Evolutionary conservation across 2,888 invertebrate species (phyloP), one percentile per base, ranked within the genome.

Genomic region (Ctena decussata): DNA sequence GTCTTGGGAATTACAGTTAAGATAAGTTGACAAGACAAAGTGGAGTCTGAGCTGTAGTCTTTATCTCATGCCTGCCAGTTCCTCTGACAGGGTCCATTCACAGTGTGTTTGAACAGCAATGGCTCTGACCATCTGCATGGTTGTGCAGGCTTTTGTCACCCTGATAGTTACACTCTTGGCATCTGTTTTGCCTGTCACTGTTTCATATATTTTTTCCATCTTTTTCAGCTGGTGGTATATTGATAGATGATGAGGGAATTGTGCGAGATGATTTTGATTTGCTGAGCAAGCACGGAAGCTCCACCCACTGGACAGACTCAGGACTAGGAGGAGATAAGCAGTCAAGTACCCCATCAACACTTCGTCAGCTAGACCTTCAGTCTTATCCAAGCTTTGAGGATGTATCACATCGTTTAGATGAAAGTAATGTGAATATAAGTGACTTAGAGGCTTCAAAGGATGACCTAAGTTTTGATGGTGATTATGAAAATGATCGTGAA

Each of bases 401-500:
- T 60, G 91, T 92, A n/a, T 90, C 91, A 0, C 90, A 92, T 35
- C 89, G 89, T 18, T 86, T 91, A 15, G 94, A 93, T 76, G 94
- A 94, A 44, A 93, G 93, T 37, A 90, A 90, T 85, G 87, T 94
- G 41, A 94, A 94, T 80, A 94, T 95, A 75, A 94, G 94, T 89
- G 95, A 95, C 82, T 85, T 94, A 72, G 95, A 95, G 83, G 95
- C 94, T 6, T 95, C 95, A 27, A 93, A 92, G 77, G 94, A 93
- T 85, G 93, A 94, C 71, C 82, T 93, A 1, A 92, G 92, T 76
- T 91, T 92, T 82, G 87, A 89, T 77, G 84, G 74, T 49, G 85
- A 87, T 70, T 85, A 81, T 79, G 79, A 85, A 49, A 77, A 86
- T 65, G 85, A 83, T 44, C 75, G 83, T 32, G 84, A 46, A 15